Evolutionary conservation across 2,888 invertebrate genomes (phyloP).

Genomic region (Lepidochrysops patricia): DNA sequence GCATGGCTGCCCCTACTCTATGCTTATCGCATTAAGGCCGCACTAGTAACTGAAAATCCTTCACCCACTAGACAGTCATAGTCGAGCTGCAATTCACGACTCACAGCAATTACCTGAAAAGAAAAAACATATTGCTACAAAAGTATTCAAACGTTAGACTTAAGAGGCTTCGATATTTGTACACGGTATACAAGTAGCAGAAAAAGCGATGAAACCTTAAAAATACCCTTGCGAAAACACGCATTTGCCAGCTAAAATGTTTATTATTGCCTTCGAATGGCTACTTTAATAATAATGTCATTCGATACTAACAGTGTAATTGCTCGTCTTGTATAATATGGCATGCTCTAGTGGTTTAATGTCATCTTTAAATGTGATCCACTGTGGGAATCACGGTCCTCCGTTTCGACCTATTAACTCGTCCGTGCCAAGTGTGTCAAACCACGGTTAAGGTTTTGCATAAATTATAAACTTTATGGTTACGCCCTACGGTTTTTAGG

Average conservation of each 20-base stretch:
- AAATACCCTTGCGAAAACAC: neutral
- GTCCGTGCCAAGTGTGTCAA: conserved; percentile 10
- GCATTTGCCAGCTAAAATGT: neutral
- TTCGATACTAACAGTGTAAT: conserved; percentile 6
- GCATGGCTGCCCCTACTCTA: conserved; percentile 64
- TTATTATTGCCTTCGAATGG: conserved; percentile 3
- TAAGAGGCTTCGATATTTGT: too few species aligned
- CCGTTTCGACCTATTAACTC: conserved; percentile 18
- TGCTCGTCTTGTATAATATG: neutral
- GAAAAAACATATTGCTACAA: neutral
- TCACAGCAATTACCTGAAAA: neutral
- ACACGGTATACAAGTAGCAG: too few species aligned
- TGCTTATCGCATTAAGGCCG: conserved; percentile 22
- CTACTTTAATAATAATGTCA: neutral
- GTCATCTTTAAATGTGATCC: conserved; percentile 14
- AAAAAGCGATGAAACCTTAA: neutral
- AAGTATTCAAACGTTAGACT: neutral
- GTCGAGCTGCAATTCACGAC: neutral
- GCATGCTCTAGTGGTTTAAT: conserved; percentile 12
- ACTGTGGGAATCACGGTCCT: conserved; percentile 20
- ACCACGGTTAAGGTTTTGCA: neutral
- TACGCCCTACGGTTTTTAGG: neutral
- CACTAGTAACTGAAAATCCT: neutral
- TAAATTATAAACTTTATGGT: conserved; percentile 1
- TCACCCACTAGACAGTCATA: neutral